phyloP scores from a whole-genome alignment of 2,113 vertebrate species.

The Condylura cristata region DNA sequence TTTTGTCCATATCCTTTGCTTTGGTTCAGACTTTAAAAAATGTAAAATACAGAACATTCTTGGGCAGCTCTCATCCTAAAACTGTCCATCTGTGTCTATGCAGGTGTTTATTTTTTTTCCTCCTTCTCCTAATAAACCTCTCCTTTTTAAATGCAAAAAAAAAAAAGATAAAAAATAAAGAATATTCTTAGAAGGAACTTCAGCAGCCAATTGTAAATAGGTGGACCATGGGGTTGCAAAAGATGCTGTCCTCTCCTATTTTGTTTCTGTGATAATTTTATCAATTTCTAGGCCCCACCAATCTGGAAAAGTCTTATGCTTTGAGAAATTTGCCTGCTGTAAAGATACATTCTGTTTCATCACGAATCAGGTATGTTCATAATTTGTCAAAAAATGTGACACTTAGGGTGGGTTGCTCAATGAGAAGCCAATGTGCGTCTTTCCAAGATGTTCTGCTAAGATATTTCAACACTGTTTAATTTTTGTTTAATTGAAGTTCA shows the following conservation, averaged over 20 bases:
- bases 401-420: neutral
- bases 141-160: neutral
- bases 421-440: constrained; percentile 5
- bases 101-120: no score
- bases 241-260: neutral
- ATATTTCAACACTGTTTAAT: neutral
- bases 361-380: neutral
- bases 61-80: no score
- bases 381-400: constrained; percentile 38
- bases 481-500: neutral
- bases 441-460: neutral
- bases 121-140: no score
- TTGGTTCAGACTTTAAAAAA: constrained; percentile 28
- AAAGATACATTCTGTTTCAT: neutral
- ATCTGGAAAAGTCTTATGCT: neutral
- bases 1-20: constrained; percentile 45
- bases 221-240: neutral
- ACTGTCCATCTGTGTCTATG: no score
- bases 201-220: neutral
- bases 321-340: neutral
- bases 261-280: neutral
- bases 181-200: neutral
- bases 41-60: constrained; percentile 10
- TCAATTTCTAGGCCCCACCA: neutral
- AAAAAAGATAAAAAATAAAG: neutral